Evolutionary conservation across 2,113 vertebrate genomes (phyloP).

Genomic region (Myotis davidii): DNA sequence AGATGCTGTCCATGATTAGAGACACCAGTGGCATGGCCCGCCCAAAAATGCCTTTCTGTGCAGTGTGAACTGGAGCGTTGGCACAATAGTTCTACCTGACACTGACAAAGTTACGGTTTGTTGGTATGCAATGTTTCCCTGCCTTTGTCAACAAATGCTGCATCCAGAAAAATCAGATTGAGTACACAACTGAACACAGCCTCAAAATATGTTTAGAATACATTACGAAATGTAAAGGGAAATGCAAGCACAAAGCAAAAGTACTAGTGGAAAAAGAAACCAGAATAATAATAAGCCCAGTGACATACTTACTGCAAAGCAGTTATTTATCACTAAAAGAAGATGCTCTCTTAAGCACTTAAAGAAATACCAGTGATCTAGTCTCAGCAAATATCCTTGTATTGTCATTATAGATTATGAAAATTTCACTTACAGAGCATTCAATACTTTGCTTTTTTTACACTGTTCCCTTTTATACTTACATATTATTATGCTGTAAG

Average conservation of each 20-base stretch:
- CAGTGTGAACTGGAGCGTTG: background rate
- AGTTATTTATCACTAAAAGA: background rate
- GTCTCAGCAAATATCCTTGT: constrained; percentile 46
- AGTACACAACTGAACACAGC: background rate
- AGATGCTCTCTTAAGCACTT: background rate
- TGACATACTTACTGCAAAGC: background rate
- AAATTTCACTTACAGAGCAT: constrained; percentile 69
- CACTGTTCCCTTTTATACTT: constrained; percentile 73
- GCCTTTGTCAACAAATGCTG: background rate
- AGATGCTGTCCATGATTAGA: background rate
- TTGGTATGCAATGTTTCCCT: background rate
- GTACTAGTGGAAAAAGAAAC: background rate
- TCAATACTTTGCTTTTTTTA: constrained; percentile 48
- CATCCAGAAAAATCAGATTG: background rate
- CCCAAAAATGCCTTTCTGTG: background rate
- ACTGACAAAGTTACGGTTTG: background rate
- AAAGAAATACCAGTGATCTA: constrained; percentile 58
- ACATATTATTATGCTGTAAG: constrained; percentile 70
- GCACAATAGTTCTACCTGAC: background rate
- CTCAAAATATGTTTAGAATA: constrained; percentile 5
- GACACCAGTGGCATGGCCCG: background rate
- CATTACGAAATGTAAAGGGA: background rate
- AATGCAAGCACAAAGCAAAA: background rate
- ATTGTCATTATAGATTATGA: constrained; percentile 66
- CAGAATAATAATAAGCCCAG: background rate